A percentile compares a stretch with the other conserved stretches of the same genome.
These are phyloP conservation scores for Spermophilus dauricus DNA, from an alignment of 2,113 vertebrate species.

Conservation along the genomic window DNA sequence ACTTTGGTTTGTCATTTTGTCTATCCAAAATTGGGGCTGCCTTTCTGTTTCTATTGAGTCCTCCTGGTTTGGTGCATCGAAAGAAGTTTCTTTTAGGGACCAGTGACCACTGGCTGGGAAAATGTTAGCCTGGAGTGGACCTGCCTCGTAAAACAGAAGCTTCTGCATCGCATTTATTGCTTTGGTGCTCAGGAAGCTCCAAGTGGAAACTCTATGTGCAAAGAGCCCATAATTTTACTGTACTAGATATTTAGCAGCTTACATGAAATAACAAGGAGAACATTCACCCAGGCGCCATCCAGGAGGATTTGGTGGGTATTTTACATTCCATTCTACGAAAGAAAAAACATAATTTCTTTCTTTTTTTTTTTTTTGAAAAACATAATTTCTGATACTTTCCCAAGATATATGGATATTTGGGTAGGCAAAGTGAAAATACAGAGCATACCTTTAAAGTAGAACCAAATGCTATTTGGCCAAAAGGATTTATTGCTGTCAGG, in stretches of 20 bases:
- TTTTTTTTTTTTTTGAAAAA: too few species aligned
- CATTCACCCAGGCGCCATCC: conserved; percentile 73
- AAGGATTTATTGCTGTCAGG: conserved; percentile 65
- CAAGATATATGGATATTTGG: conserved; percentile 71
- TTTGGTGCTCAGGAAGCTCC: conserved; percentile 49
- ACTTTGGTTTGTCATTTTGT: neutral
- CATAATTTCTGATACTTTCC: conserved; percentile 68
- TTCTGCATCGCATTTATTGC: neutral
- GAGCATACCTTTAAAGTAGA: conserved; percentile 19
- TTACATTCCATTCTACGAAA: conserved; percentile 78
- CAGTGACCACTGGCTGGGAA: neutral
- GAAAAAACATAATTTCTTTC: too few species aligned
- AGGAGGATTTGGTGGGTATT: conserved; percentile 71
- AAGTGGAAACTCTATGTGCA: conserved; percentile 49
- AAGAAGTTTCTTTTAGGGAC: neutral
- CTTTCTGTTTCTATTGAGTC: neutral
- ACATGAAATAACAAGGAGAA: conserved; percentile 78
- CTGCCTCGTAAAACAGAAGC: neutral
- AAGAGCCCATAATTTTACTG: conserved; percentile 80
- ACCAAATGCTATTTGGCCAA: conserved; percentile 37
- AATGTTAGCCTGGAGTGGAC: neutral
- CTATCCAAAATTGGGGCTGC: neutral
- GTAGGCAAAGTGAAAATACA: conserved; percentile 52
- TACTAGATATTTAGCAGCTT: conserved; percentile 83
- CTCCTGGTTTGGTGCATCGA: neutral